phyloP scores from a whole-genome alignment of 2,797 vertebrate species.

The Pangasius mekongensis region DNA sequence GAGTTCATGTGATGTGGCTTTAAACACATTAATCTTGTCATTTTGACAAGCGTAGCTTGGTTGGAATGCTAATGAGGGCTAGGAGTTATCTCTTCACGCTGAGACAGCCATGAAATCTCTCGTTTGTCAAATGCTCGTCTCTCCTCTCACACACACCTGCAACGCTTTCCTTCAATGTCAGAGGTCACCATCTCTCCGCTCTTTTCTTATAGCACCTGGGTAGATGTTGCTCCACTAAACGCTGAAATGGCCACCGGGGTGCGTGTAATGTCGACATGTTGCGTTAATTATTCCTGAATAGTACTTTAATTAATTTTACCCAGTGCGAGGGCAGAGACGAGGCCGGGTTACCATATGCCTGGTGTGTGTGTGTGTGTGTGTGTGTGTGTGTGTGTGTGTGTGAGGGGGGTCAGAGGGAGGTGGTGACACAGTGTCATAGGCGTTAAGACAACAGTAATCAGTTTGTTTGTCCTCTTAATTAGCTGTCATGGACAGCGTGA shows the following conservation, averaged over 20 bases:
- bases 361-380: neutral
- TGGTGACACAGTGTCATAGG: neutral
- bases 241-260: neutral
- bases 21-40: neutral
- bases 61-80: neutral
- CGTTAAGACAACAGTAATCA: conserved; percentile 26
- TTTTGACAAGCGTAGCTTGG: neutral
- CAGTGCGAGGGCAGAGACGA: conserved; percentile 23
- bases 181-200: neutral
- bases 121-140: neutral
- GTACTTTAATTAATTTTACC: conserved; percentile 49
- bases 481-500: conserved; percentile 38
- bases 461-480: conserved; percentile 51
- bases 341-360: conserved; percentile 1
- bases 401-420: neutral
- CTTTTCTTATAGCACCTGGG: neutral
- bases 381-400: neutral
- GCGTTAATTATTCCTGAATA: conserved; percentile 46
- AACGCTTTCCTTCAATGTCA: neutral
- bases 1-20: neutral
- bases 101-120: neutral
- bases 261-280: conserved; percentile 41
- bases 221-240: conserved; percentile 15
- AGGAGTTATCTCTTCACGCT: neutral
- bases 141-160: neutral